Evolutionary conservation across 2,797 vertebrate species (phyloP).

Genomic region (Eulemur albifrons): DNA sequence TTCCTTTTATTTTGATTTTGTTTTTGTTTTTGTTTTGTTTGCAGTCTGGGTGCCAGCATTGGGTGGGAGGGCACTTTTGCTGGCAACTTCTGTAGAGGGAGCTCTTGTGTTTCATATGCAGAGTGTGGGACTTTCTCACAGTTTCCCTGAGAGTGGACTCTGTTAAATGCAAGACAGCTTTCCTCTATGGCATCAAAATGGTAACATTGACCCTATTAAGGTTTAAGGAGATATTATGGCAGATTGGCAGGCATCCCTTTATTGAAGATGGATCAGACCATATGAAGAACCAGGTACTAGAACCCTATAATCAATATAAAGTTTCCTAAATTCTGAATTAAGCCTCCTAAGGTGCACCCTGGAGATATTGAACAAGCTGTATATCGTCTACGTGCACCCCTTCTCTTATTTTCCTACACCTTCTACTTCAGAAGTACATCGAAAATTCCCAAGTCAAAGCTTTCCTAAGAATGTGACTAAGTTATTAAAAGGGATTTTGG

Average conservation of each 20-base stretch:
- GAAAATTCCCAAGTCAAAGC: not conserved
- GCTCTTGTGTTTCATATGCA: not conserved
- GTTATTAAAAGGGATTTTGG: not conserved
- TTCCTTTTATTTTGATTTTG: constrained; percentile 54
- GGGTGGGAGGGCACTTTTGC: not conserved
- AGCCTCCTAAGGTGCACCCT: not conserved
- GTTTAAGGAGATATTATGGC: not conserved
- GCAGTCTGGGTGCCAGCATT: not conserved
- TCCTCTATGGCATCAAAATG: not conserved
- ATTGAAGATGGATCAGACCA: not conserved
- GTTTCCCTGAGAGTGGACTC: not conserved
- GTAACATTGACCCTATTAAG: not conserved
- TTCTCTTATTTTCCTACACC: not conserved
- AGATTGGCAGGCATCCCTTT: not conserved
- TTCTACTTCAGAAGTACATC: not conserved
- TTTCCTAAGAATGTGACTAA: not conserved
- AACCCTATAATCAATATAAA: not conserved
- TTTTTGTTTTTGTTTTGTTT: constrained; percentile 33
- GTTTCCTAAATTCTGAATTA: not conserved
- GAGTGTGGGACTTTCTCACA: not conserved
- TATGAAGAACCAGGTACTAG: not conserved
- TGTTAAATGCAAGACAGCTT: not conserved
- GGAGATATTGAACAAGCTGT: not conserved
- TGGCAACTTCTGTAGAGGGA: constrained; percentile 26
- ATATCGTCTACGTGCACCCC: not conserved